phyloP scores from a whole-genome alignment of 2,888 invertebrate genomes.

The Podotricha telesiphe region DNA sequence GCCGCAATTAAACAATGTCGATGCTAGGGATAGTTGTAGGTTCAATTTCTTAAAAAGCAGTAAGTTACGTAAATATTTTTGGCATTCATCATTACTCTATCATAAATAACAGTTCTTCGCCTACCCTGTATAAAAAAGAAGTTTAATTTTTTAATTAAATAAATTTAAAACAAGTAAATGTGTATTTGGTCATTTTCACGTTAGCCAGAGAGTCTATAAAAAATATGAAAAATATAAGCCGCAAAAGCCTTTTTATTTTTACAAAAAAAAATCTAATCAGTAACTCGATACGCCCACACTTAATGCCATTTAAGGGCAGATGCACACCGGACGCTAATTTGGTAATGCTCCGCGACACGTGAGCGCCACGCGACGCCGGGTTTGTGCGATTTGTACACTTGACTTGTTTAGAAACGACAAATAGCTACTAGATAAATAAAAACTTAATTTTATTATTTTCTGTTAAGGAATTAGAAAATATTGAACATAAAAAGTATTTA shows the following conservation, averaged over 20 bases:
- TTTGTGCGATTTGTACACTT: constrained; percentile 76
- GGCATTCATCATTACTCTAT: too few species aligned
- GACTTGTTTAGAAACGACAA: constrained; percentile 72
- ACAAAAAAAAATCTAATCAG: constrained; percentile 50
- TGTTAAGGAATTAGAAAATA: constrained; percentile 12
- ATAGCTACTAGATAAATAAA: constrained; percentile 59
- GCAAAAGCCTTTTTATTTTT: background rate
- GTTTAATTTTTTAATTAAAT: too few species aligned
- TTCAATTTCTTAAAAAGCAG: too few species aligned
- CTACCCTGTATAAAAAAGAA: too few species aligned
- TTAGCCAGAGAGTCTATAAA: background rate
- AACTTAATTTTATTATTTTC: constrained; percentile 51
- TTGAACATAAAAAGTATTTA: too few species aligned
- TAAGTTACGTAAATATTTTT: too few species aligned
- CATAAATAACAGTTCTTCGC: too few species aligned
- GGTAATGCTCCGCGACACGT: constrained; percentile 75
- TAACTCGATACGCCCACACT: constrained; percentile 58
- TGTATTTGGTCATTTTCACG: background rate
- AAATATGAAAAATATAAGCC: constrained; percentile 11
- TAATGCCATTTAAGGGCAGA: constrained; percentile 68
- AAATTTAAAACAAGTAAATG: background rate
- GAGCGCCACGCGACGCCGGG: constrained; percentile 70
- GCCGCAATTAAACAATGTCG: too few species aligned
- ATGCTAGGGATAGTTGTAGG: too few species aligned
- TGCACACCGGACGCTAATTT: constrained; percentile 76